These are phyloP conservation scores for Apamea crenata DNA, from an alignment of 2,888 invertebrate genomes.

Conservation along the genomic window DNA sequence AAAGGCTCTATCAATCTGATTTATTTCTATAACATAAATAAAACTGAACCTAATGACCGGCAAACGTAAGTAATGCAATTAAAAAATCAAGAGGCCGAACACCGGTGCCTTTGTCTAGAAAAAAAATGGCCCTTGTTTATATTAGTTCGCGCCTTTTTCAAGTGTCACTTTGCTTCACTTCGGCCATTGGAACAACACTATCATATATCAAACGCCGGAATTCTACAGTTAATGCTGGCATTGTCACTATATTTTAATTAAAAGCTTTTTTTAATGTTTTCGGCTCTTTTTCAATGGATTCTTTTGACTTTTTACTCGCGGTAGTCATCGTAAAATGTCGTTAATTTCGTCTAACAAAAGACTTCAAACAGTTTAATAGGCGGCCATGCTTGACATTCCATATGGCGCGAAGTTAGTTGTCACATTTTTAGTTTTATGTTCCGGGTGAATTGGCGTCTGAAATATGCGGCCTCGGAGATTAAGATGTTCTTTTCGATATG, in stretches of 20 bases:
- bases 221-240: slow-evolving; percentile 83
- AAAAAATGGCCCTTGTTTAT: slow-evolving; percentile 85
- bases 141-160: slow-evolving; percentile 89
- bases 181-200: slow-evolving; percentile 83
- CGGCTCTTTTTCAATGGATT: slow-evolving; percentile 77
- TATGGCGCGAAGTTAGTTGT: slow-evolving; percentile 83
- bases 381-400: slow-evolving; percentile 81
- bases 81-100: slow-evolving; percentile 67
- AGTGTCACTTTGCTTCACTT: slow-evolving; percentile 89
- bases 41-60: slow-evolving; percentile 34
- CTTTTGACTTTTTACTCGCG: slow-evolving; percentile 69
- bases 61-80: slow-evolving; percentile 62
- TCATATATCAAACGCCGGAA: slow-evolving; percentile 88
- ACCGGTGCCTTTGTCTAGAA: slow-evolving; percentile 78
- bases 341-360: slow-evolving; percentile 84
- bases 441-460: slow-evolving; percentile 72
- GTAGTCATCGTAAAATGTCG: slow-evolving; percentile 86
- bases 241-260: slow-evolving; percentile 87
- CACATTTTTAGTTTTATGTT: slow-evolving; percentile 85
- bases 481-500: slow-evolving; percentile 45
- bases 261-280: slow-evolving; percentile 85
- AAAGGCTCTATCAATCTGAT: slow-evolving; percentile 56
- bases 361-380: slow-evolving; percentile 86
- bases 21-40: slow-evolving; percentile 53
- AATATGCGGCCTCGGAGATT: slow-evolving; percentile 60